Base-by-base conservation (phyloP, 1,140 invertebrate genomes). In the Radopholus similis region DNA sequence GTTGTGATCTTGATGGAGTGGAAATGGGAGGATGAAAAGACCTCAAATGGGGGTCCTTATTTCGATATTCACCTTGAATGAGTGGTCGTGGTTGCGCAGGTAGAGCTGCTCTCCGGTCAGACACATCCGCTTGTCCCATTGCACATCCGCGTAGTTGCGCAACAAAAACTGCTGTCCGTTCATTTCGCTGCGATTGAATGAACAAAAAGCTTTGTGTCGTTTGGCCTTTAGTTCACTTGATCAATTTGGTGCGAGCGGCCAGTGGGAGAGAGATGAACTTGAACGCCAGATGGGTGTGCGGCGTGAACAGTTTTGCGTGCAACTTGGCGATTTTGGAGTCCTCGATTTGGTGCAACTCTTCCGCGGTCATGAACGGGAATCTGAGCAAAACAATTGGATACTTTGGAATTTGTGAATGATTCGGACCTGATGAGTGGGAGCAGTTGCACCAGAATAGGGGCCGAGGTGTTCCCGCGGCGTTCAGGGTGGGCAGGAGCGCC, bases 81-180 rank as follows among this genome's bases (percentile, higher is more conserved):
- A 44, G 54, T 73, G 71, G 13, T 73, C 71, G 1, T 73, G 38
- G 32, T 73, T 60, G 5, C 42, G 32, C 38, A 49, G 26, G 28
- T 62, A 66, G 8, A 71, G 57, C 28, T 71, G 68, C 38, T 75
- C 67, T 1, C 32, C 51, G 4, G 76, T 66, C 21, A 84, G 68
- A n/a, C 78, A 77, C 59, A 85, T 73, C n/a, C 84, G 68, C 53
- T 83, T 83, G 64, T 85, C 84, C 84, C 84, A 85, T 28, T 84
- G 74, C 37, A 83, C 72, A 60, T 84, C 83, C 21, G 79, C 77
- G 77, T 85, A 85, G 64, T 84, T 83, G 34, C 84, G 75, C 30
- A 85, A 68, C 32, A 85, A 71, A 60, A 84, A 85, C 60, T 80
- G 77, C 2, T 75, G 68, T 18, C 72, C 72, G 21, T 66, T 80